Percentiles rank a stretch among this genome's conserved stretches.
Conservation (phyloP, 2,797 vertebrate species). For the Ptychobarbus kaznakovi region DNA sequence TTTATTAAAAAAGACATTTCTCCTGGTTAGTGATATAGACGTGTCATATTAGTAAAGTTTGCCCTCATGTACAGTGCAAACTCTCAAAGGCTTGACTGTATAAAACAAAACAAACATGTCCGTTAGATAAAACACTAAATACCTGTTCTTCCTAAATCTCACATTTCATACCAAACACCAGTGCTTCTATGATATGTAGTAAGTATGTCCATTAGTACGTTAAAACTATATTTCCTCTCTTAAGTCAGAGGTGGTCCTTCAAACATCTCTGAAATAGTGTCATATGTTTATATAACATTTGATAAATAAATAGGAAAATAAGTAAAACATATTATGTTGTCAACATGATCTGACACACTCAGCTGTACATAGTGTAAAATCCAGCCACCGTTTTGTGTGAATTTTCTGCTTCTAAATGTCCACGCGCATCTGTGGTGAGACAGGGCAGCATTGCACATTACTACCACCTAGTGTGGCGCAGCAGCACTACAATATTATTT, state of each 20-base stretch:
- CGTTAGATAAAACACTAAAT: conserved; percentile 20
- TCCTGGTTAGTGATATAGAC: conserved; percentile 32
- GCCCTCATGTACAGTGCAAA: background rate
- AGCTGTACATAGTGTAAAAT: conserved; percentile 52
- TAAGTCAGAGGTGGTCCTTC: conserved; percentile 64
- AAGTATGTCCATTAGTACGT: conserved; percentile 50
- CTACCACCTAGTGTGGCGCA: conserved; percentile 81
- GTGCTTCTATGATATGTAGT: conserved; percentile 62
- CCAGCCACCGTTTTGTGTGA: conserved; percentile 48
- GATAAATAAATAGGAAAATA: conserved; percentile 75
- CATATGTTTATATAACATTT: conserved; percentile 72
- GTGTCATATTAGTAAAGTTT: conserved; percentile 16
- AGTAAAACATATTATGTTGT: conserved; percentile 63
- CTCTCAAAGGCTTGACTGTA: conserved; percentile 35
- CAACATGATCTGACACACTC: conserved; percentile 60
- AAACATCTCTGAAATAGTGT: conserved; percentile 67
- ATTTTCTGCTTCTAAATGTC: conserved; percentile 58
- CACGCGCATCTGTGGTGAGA: conserved; percentile 67
- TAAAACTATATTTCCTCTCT: conserved; percentile 72
- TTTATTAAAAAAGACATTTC: conserved; percentile 26
- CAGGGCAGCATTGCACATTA: conserved; percentile 69
- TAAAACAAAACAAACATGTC: conserved; percentile 19
- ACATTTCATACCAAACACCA: conserved; percentile 58
- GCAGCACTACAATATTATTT: conserved; percentile 74
- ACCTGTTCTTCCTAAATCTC: conserved; percentile 30